These are phyloP conservation scores for Thryonomys swinderianus DNA, from an alignment of 2,113 vertebrate species.

Conservation along the genomic window DNA sequence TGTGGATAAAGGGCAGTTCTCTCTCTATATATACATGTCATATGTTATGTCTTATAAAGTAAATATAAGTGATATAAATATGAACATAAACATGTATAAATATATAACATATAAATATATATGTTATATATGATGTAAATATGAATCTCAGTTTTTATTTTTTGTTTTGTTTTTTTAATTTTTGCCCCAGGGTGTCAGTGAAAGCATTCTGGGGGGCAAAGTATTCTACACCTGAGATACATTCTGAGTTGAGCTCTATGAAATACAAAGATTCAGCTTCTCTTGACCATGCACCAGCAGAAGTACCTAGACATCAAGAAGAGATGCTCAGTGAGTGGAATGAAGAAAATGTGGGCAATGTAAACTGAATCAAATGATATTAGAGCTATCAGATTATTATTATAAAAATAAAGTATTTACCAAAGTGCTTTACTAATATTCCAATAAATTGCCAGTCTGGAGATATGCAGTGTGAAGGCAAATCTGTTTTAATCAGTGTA, in stretches of 20 bases:
- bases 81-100: not conserved
- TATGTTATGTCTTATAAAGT: not conserved
- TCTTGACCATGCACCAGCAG: conserved; percentile 55
- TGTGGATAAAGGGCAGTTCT: conserved; percentile 5
- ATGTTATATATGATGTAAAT: not conserved
- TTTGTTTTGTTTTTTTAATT: conserved; percentile 30
- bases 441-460: conserved; percentile 48
- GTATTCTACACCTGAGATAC: conserved; percentile 42
- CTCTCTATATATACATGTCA: not conserved
- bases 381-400: conserved; percentile 58
- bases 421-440: conserved; percentile 67
- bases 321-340: conserved; percentile 70
- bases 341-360: conserved; percentile 61
- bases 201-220: conserved; percentile 79
- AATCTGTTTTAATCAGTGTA: not conserved
- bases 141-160: conserved; percentile 18
- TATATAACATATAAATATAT: not conserved
- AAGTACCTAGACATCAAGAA: conserved; percentile 16
- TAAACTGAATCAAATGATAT: conserved; percentile 52
- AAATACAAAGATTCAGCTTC: conserved; percentile 54
- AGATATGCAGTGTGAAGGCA: not conserved
- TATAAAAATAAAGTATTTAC: conserved; percentile 76
- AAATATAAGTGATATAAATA: not conserved
- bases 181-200: conserved; percentile 66
- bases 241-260: conserved; percentile 3